Conservation (phyloP, 2,888 invertebrate species). For the Lasius fuliginosus region DNA sequence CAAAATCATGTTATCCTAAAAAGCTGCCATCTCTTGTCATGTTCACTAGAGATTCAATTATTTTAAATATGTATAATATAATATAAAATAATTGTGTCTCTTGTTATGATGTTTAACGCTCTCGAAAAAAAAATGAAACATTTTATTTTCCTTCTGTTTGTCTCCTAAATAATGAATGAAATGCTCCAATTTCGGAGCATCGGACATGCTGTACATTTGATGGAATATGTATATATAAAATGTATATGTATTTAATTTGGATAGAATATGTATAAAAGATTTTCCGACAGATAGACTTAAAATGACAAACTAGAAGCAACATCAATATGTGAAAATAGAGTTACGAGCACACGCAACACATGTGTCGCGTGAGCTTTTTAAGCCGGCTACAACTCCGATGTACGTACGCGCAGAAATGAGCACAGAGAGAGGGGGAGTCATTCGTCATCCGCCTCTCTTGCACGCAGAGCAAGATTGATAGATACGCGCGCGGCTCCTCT, state of each 20-base stretch:
- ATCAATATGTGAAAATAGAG: too few species aligned
- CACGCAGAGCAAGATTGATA: conserved; percentile 65
- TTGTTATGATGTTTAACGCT: conserved; percentile 37
- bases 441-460: conserved; percentile 47
- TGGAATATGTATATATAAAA: too few species aligned
- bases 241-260: too few species aligned
- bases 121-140: conserved; percentile 23
- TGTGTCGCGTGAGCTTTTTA: neutral
- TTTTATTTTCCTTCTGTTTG: neutral
- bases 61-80: too few species aligned
- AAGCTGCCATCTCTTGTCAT: conserved; percentile 59
- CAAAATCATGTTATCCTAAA: conserved; percentile 69
- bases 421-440: neutral
- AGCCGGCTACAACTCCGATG: neutral
- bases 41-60: too few species aligned
- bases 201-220: too few species aligned
- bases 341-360: too few species aligned
- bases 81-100: conserved; percentile 37
- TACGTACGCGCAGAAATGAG: neutral
- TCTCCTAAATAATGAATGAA: too few species aligned
- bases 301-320: too few species aligned
- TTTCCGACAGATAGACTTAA: too few species aligned
- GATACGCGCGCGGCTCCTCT: conserved; percentile 29
- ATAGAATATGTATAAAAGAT: too few species aligned
- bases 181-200: neutral